Conservation (phyloP, 2,888 invertebrate genomes). For the Zygothrica quintamaculata region DNA sequence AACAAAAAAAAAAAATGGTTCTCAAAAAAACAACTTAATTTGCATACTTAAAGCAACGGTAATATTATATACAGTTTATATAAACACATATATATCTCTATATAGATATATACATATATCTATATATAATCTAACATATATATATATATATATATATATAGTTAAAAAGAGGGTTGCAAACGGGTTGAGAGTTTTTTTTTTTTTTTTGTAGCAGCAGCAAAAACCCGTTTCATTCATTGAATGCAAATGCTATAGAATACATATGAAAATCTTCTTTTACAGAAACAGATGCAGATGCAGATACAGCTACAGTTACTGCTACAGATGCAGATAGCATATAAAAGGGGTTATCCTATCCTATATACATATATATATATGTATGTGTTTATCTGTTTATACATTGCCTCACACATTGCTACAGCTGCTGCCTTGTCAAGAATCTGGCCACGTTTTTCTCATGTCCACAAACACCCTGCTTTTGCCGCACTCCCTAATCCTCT, state of each 20-base stretch:
- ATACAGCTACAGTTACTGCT: no score
- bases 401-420: conserved; percentile 36
- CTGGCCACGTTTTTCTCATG: conserved; percentile 53
- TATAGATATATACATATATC: conserved; percentile 2
- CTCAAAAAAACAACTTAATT: conserved; percentile 33
- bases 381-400: conserved; percentile 21
- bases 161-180: conserved; percentile 24
- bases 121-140: background rate
- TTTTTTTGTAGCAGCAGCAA: no score
- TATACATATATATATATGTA: conserved; percentile 15
- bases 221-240: conserved; percentile 68
- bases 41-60: conserved; percentile 66
- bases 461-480: conserved; percentile 32
- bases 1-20: conserved; percentile 5
- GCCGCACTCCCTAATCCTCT: no score
- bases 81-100: background rate
- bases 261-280: conserved; percentile 43
- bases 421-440: conserved; percentile 57
- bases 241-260: conserved; percentile 54
- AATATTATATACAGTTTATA: background rate
- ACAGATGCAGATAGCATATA: no score
- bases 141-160: conserved; percentile 46
- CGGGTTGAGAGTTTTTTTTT: no score
- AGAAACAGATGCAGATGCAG: no score
- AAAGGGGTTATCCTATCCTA: no score